Evolutionary conservation across 2,797 vertebrate genomes (phyloP).

Genomic region (Cyclopterus lumpus): DNA sequence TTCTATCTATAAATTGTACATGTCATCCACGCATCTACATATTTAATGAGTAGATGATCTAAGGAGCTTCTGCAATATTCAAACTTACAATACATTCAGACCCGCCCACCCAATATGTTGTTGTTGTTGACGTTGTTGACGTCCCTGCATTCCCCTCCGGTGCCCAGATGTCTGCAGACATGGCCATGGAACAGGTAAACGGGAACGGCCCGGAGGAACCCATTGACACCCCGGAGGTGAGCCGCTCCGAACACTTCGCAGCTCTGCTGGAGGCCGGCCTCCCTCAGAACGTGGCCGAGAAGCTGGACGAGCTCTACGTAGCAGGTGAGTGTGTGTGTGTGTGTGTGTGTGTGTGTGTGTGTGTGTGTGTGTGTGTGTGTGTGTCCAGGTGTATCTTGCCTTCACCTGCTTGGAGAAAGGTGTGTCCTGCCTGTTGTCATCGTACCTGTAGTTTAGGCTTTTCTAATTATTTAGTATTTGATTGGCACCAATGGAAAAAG

Average conservation of each 20-base stretch:
- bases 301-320: conserved; percentile 97
- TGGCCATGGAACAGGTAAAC: conserved; percentile 98
- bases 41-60: not conserved
- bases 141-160: conserved; percentile 50
- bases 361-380: too few relatives aligned
- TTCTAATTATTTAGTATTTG: too few relatives aligned
- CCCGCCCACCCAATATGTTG: not conserved
- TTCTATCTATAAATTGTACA: too few relatives aligned
- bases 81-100: too few relatives aligned
- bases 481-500: too few relatives aligned
- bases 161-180: conserved; percentile 93
- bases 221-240: conserved; percentile 92
- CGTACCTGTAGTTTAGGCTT: too few relatives aligned
- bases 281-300: conserved; percentile 96
- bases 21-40: not conserved
- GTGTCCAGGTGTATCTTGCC: too few relatives aligned
- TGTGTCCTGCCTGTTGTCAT: too few relatives aligned
- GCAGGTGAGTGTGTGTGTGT: conserved; percentile 85
- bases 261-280: conserved; percentile 95
- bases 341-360: too few relatives aligned
- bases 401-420: too few relatives aligned
- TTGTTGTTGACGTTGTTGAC: not conserved
- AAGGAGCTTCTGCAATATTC: too few relatives aligned
- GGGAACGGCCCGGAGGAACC: conserved; percentile 96
- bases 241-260: conserved; percentile 95